Conservation (phyloP, 37 sponge, comb jelly and placozoan genomes). For the Geodia barretti region DNA sequence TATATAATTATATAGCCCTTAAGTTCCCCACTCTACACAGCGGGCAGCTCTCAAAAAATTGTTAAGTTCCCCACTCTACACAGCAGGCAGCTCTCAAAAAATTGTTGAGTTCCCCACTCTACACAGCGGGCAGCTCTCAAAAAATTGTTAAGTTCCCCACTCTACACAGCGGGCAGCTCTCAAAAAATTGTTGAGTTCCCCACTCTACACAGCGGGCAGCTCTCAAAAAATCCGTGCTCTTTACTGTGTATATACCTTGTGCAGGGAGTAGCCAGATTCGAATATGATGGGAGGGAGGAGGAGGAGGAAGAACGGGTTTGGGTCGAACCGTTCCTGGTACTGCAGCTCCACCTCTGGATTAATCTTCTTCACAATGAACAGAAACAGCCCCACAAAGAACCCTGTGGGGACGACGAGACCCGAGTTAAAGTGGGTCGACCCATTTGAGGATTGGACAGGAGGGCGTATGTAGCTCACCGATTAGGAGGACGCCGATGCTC, state of each 20-base stretch:
- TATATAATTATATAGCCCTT: no score
- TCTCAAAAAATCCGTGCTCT: neutral
- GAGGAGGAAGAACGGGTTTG: slow-evolving; percentile 90
- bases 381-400: slow-evolving; percentile 2
- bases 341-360: neutral
- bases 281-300: slow-evolving; percentile 97
- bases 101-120: no score
- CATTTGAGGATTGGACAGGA: slow-evolving; percentile 1
- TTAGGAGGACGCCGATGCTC: slow-evolving; percentile 89
- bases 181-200: no score
- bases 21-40: no score
- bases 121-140: no score
- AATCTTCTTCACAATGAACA: neutral
- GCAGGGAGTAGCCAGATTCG: slow-evolving; percentile 96
- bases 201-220: no score
- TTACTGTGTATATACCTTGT: slow-evolving; percentile 74
- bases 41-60: no score
- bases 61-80: no score
- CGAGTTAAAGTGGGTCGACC: neutral
- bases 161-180: no score
- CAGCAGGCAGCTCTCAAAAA: no score
- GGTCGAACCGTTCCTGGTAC: slow-evolving; percentile 68
- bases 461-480: slow-evolving; percentile 59
- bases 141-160: neutral
- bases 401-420: neutral